phyloP scores from a whole-genome alignment of 2,797 vertebrate genomes.

The Sarcoramphus papa region DNA sequence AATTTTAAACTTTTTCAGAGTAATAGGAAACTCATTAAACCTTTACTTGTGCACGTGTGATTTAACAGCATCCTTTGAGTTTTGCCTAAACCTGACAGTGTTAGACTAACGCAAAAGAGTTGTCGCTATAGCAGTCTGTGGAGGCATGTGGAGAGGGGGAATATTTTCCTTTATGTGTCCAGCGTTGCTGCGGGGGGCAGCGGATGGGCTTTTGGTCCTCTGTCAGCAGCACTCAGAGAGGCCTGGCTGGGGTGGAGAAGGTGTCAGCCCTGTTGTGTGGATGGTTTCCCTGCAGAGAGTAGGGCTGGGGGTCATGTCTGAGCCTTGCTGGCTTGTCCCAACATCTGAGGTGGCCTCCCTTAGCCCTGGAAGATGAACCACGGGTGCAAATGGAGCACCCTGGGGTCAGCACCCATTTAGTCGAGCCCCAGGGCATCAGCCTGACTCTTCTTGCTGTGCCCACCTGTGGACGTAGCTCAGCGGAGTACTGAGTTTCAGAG shows the following conservation, averaged over 20 bases:
- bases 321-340: background rate
- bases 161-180: rapidly evolving
- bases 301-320: background rate
- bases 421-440: background rate
- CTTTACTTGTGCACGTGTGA: rapidly evolving
- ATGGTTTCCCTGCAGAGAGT: background rate
- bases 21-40: background rate
- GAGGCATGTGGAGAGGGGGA: rapidly evolving
- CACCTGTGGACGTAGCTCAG: rapidly evolving
- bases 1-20: background rate
- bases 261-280: rapidly evolving
- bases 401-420: background rate
- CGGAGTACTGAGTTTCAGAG: background rate
- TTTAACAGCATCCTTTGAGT: background rate
- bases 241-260: background rate
- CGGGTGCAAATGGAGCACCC: background rate
- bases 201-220: rapidly evolving
- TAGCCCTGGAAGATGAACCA: background rate
- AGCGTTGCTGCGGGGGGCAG: rapidly evolving
- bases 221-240: background rate
- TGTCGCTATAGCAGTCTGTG: rapidly evolving
- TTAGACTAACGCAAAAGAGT: background rate
- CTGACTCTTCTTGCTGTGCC: background rate
- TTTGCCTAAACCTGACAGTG: background rate
- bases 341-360: background rate